phyloP scores from a whole-genome alignment of 30 jellyfish, hydroid and myxozoan species.

The Chrysaora quinquecirrha region DNA sequence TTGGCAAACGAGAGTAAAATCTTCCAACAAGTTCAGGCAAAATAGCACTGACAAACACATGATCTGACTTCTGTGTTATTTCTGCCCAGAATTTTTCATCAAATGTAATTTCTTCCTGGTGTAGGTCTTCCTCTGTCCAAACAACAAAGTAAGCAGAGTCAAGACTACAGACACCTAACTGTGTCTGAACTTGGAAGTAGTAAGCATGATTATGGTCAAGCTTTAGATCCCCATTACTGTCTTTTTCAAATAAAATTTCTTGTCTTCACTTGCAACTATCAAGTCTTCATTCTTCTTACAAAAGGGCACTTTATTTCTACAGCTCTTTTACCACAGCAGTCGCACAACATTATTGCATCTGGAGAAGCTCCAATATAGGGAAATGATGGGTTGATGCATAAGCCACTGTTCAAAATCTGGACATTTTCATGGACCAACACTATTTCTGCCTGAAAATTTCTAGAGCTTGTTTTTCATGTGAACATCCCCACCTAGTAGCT shows the following conservation, averaged over 20 bases:
- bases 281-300: neutral
- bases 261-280: neutral
- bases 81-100: neutral
- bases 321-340: conserved; percentile 21
- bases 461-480: conserved; percentile 22
- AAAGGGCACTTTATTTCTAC: conserved; percentile 40
- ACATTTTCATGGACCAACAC: conserved; percentile 19
- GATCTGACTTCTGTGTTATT: neutral
- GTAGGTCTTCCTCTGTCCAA: neutral
- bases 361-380: conserved; percentile 50
- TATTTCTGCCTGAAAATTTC: conserved; percentile 15
- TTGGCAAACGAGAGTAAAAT: conserved; percentile 10
- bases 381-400: neutral
- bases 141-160: neutral
- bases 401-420: conserved; percentile 31
- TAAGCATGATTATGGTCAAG: neutral
- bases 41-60: neutral
- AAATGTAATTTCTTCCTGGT: neutral
- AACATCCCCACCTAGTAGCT: conserved; percentile 30
- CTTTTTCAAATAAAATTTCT: neutral
- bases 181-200: neutral
- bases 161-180: neutral
- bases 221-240: neutral
- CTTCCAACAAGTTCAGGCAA: conserved; percentile 1
- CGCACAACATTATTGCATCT: conserved; percentile 20